Percentiles rank a stretch among this genome's conserved stretches.
Evolutionary conservation across 2,113 vertebrate genomes (phyloP).

Genomic region (Alethe diademata): DNA sequence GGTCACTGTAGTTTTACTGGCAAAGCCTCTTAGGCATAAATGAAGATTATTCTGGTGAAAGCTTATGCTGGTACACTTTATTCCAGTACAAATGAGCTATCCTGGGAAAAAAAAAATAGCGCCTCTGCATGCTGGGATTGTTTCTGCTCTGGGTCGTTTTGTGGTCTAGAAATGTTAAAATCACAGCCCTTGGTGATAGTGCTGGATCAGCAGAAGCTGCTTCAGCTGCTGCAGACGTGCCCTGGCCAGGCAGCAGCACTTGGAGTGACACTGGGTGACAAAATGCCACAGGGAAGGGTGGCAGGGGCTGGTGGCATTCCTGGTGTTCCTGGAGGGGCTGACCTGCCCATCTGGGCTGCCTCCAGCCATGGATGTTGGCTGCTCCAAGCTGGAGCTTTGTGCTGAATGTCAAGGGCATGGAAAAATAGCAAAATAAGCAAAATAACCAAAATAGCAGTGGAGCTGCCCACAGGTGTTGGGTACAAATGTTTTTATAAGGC

Average conservation of each 20-base stretch:
- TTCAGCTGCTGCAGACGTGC: background rate
- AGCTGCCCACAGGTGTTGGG: background rate
- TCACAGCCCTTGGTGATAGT: background rate
- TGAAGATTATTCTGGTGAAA: conserved; percentile 48
- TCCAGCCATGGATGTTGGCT: background rate
- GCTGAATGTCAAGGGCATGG: background rate
- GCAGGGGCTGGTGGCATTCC: background rate
- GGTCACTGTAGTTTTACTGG: conserved; percentile 61
- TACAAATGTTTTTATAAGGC: background rate
- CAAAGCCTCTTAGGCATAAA: conserved; percentile 62
- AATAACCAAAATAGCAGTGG: background rate
- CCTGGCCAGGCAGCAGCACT: background rate
- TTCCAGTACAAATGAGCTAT: conserved; percentile 40
- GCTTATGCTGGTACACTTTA: conserved; percentile 54
- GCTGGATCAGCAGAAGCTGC: background rate
- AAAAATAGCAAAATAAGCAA: no score
- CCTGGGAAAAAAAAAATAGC: background rate
- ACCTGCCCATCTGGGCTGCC: fast-evolving
- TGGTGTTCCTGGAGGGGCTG: background rate
- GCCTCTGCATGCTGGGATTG: background rate
- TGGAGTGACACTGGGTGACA: background rate
- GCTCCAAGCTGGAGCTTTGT: background rate
- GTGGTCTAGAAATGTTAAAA: conserved; percentile 7
- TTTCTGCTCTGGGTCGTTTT: background rate
- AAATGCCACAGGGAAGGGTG: background rate